A percentile compares a stretch with the other conserved stretches of the same genome.
phyloP scores from a whole-genome alignment of 2,888 invertebrate species.

The Aspidiotus rigidus region DNA sequence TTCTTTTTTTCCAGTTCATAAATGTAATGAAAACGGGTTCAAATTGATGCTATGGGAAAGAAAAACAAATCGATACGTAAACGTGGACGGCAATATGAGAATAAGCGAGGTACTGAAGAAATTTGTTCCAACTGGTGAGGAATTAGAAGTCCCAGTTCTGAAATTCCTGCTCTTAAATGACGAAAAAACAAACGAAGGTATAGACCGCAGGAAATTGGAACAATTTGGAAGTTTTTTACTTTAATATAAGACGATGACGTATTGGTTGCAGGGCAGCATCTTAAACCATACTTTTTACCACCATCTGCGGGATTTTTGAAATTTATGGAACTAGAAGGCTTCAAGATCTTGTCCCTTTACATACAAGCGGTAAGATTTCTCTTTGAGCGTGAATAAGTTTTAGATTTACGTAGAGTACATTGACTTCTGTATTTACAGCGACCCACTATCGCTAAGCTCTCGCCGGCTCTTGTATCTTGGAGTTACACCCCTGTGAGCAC shows the following conservation, averaged over 20 bases:
- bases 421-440: no score
- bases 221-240: no score
- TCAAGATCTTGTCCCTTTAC: not conserved
- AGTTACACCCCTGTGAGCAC: not conserved
- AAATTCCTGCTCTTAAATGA: not conserved
- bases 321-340: not conserved
- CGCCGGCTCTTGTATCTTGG: no score
- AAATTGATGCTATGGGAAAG: not conserved
- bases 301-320: not conserved
- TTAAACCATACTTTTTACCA: not conserved
- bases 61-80: not conserved
- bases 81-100: not conserved
- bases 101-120: not conserved
- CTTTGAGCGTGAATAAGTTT: no score
- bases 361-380: not conserved
- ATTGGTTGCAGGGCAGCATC: no score
- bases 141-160: not conserved
- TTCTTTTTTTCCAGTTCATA: no score
- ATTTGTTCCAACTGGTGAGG: not conserved
- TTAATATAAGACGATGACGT: no score
- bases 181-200: not conserved
- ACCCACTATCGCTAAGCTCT: no score
- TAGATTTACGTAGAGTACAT: no score
- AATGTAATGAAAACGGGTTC: no score
- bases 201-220: no score